Evolutionary conservation across 2,113 vertebrate species (phyloP).

Genomic region (Catharus bicknelli): DNA sequence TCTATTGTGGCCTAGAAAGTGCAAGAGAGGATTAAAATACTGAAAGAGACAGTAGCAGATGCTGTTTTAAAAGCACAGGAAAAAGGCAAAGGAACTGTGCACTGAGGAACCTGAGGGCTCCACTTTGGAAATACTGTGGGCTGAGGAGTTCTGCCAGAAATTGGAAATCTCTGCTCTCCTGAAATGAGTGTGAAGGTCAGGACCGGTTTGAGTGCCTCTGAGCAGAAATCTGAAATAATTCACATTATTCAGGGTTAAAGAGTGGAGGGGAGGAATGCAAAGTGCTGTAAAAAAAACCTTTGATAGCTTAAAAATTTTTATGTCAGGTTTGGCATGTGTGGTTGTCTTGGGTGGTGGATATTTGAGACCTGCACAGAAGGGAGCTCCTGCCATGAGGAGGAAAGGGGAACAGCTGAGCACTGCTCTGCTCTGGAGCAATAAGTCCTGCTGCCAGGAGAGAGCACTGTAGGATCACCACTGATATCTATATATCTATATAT

Average conservation of each 20-base stretch:
- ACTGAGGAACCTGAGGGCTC: neutral
- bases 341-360: neutral
- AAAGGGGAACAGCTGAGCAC: neutral
- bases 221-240: neutral
- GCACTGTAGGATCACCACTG: neutral
- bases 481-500: no score
- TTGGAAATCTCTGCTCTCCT: neutral
- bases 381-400: neutral
- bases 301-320: fast-evolving
- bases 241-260: neutral
- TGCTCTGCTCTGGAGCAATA: neutral
- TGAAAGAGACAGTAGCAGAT: neutral
- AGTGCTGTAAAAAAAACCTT: neutral
- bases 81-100: neutral
- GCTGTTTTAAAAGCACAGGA: neutral
- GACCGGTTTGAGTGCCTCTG: neutral
- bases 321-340: neutral
- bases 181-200: neutral
- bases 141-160: neutral
- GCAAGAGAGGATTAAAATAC: neutral
- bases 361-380: neutral
- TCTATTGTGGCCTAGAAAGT: neutral
- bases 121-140: neutral
- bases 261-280: fast-evolving
- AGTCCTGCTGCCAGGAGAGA: neutral